A percentile compares a stretch with the other conserved stretches of the same genome.
phyloP scores from a whole-genome alignment of 2,113 vertebrate species.

The Acanthochromis polyacanthus region DNA sequence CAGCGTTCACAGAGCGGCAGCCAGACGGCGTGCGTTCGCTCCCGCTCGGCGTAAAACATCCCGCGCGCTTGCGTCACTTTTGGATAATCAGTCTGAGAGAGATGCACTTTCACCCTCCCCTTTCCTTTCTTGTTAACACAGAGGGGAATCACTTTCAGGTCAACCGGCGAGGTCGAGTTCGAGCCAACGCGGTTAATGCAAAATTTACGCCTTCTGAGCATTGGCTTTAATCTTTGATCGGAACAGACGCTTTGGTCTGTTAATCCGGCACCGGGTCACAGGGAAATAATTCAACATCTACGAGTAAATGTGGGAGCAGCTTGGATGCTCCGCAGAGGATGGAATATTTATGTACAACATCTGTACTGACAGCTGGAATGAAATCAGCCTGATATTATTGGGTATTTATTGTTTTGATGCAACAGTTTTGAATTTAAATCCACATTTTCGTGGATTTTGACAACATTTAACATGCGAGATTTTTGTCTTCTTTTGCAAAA shows the following conservation, averaged over 20 bases:
- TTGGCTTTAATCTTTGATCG: conserved; percentile 48
- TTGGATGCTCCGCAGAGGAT: too few species aligned
- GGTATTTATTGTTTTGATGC: too few species aligned
- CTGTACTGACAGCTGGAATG: too few species aligned
- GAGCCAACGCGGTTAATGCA: conserved; percentile 24
- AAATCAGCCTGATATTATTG: too few species aligned
- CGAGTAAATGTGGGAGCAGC: too few species aligned
- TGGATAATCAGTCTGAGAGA: conserved; percentile 45
- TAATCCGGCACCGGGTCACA: not conserved
- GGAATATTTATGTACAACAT: too few species aligned
- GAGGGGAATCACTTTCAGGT: conserved; percentile 61
- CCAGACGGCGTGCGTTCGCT: not conserved
- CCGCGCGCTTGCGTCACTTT: conserved; percentile 68
- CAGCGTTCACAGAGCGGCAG: too few species aligned
- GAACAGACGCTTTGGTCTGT: conserved; percentile 2
- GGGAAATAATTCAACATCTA: not conserved
- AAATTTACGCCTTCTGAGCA: conserved; percentile 55
- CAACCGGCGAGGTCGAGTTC: conserved; percentile 35
- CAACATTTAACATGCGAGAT: too few species aligned
- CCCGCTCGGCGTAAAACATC: conserved; percentile 67
- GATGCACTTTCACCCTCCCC: conserved; percentile 61
- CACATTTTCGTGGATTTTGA: too few species aligned
- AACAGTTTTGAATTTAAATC: too few species aligned
- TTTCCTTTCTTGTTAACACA: conserved; percentile 56
- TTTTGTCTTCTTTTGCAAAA: too few species aligned